Percentiles rank a stretch among this genome's conserved stretches.
Evolutionary conservation across 2,113 vertebrate species (phyloP).

Genomic region (Melanostigma gelatinosum): DNA sequence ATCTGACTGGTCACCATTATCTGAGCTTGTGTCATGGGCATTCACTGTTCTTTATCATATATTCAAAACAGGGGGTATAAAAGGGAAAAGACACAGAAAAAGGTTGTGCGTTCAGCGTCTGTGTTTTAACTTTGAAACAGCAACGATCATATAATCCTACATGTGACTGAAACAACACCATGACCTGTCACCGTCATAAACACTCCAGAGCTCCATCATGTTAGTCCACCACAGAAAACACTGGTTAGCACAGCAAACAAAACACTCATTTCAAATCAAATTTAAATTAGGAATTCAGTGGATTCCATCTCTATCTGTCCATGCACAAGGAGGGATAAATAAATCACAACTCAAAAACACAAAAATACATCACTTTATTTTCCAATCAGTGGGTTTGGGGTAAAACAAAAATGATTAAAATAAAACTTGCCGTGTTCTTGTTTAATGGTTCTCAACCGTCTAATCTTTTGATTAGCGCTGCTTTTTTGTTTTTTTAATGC

Average conservation of each 20-base stretch:
- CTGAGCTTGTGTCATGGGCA: neutral
- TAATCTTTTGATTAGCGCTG: neutral
- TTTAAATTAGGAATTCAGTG: neutral
- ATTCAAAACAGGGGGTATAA: neutral
- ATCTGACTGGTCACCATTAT: neutral
- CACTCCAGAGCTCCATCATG: neutral
- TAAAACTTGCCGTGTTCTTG: conserved; percentile 6
- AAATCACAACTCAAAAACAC: conserved; percentile 38
- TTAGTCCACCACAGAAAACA: conserved; percentile 26
- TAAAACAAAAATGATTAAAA: neutral
- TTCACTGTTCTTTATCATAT: neutral
- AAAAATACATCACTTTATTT: conserved; percentile 44
- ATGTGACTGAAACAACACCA: neutral
- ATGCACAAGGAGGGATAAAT: conserved; percentile 44
- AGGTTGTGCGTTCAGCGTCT: neutral
- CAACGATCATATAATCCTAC: neutral
- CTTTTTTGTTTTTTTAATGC: no score
- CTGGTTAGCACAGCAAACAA: neutral
- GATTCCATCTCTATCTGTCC: conserved; percentile 29
- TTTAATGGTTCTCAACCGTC: conserved; percentile 52
- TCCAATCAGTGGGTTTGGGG: conserved; percentile 4
- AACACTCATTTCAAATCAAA: neutral
- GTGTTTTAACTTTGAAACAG: neutral
- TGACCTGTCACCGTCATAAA: neutral
- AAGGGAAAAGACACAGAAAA: neutral